phyloP scores from a whole-genome alignment of 1,140 invertebrate species.

The Frieseomelitta varia region DNA sequence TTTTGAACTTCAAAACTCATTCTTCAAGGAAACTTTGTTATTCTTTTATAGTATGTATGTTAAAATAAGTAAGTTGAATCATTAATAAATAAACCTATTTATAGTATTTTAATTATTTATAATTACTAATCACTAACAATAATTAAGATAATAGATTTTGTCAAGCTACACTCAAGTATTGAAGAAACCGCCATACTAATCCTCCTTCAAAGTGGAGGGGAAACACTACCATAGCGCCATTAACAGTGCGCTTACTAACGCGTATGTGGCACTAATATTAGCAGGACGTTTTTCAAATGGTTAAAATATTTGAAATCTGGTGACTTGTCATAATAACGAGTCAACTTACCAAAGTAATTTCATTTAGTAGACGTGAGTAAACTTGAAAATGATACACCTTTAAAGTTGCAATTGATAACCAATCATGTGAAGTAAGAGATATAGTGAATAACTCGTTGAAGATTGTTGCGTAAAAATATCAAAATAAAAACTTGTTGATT shows the following conservation, averaged over 20 bases:
- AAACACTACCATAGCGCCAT: slow-evolving; percentile 45
- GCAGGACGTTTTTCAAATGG: slow-evolving; percentile 8
- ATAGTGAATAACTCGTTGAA: neutral
- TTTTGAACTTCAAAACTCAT: neutral
- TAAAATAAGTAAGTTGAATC: neutral
- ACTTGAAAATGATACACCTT: neutral
- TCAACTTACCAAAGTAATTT: neutral
- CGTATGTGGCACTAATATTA: slow-evolving; percentile 32
- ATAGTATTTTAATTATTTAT: neutral
- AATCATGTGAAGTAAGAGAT: neutral
- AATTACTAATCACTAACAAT: neutral
- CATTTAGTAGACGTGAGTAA: slow-evolving; percentile 33
- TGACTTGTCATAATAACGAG: neutral
- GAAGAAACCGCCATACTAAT: slow-evolving; percentile 31
- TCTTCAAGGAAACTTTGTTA: neutral
- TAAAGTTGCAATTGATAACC: neutral
- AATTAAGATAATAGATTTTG: neutral
- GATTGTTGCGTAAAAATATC: neutral
- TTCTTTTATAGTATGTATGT: neutral
- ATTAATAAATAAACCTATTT: neutral
- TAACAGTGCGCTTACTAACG: slow-evolving; percentile 36
- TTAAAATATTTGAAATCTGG: slow-evolving; percentile 43
- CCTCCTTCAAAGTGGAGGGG: slow-evolving; percentile 36
- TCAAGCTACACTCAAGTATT: neutral
- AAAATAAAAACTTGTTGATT: neutral